These are phyloP conservation scores for Porites cylindrica DNA, from an alignment of 92 coral and sea anemone species.

Conservation along the genomic window DNA sequence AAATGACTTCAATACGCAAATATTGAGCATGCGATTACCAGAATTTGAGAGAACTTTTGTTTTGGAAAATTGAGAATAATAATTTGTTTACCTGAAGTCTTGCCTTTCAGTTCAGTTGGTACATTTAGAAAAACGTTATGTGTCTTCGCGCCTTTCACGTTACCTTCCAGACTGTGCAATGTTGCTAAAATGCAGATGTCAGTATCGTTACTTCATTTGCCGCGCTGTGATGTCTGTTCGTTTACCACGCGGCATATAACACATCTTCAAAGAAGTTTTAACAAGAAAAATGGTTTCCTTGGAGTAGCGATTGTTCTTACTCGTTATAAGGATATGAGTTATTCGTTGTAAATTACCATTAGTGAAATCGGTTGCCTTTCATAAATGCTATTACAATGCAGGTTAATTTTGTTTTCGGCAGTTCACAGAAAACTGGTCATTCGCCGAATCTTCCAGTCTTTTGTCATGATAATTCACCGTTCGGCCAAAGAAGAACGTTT, in stretches of 20 bases:
- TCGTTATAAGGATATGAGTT: neutral
- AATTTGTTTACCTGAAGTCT: neutral
- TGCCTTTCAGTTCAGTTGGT: neutral
- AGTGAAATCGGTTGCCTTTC: constrained; percentile 9
- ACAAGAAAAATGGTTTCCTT: constrained; percentile 23
- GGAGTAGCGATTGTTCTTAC: constrained; percentile 17
- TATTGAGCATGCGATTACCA: neutral
- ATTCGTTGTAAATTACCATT: constrained; percentile 1
- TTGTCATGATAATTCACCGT: constrained; percentile 1
- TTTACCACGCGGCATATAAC: neutral
- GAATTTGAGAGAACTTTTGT: neutral
- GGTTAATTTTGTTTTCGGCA: constrained; percentile 8
- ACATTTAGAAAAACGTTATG: neutral
- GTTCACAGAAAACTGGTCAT: neutral
- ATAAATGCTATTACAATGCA: neutral
- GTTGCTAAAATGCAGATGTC: neutral
- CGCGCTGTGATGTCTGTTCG: neutral
- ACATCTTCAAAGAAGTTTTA: constrained; percentile 9
- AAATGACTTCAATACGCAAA: neutral
- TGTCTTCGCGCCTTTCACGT: neutral
- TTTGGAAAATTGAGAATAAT: neutral
- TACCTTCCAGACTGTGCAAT: neutral
- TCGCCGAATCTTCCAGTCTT: neutral
- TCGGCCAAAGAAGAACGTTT: neutral
- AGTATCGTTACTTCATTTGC: too few species aligned